Base-by-base conservation (phyloP, 2,888 invertebrate genomes). In the Boloria selene region DNA sequence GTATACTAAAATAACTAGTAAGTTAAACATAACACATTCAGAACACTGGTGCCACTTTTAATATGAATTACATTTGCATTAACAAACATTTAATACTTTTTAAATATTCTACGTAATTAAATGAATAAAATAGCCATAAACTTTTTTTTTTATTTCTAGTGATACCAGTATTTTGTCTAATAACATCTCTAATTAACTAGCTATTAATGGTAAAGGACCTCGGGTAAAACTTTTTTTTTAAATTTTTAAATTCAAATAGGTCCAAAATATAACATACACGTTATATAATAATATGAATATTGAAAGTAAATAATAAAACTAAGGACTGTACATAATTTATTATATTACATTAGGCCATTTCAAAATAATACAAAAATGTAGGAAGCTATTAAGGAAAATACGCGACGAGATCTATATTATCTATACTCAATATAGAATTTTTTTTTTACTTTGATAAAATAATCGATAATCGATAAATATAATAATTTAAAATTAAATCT, bases 1-100 rank as follows among this genome's bases (percentile, higher is more conserved):
- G 67, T 75, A 75, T 75, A 38, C 31, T 38, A 75, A 70, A 59
- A 70, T 65, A 72, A 74, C 69, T 68, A 64, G 53, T 60, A 59
- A 65, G 67, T 44, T 51, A 55, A 49, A 65, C 22, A 42, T 53
- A 65, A 68, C 65, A 51, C 31, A 42, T 38, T 38, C n/a, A 61
- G 13, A 47, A 31, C 56, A 22, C 26, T 26, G 47, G 26, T 49
- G 31, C 13, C 49, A 59, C 49, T 49, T 49, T 22, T 49, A 59
- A 17, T 31, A 5, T 10, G 13, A 44, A 47, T n/a, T 0, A 14
- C 13, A 13, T n/a, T n/a, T n/a, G 13, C 13, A 13, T 47, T 47
- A 2, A 38, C 10, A 38, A 38, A 38, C 2, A 45, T 56, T 13
- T 14, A 18, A 7, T 45, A n/a, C 16, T 17, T 42, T 44, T 55